Conservation (phyloP, 2,797 vertebrate species). For the Danio jaintianensis region DNA sequence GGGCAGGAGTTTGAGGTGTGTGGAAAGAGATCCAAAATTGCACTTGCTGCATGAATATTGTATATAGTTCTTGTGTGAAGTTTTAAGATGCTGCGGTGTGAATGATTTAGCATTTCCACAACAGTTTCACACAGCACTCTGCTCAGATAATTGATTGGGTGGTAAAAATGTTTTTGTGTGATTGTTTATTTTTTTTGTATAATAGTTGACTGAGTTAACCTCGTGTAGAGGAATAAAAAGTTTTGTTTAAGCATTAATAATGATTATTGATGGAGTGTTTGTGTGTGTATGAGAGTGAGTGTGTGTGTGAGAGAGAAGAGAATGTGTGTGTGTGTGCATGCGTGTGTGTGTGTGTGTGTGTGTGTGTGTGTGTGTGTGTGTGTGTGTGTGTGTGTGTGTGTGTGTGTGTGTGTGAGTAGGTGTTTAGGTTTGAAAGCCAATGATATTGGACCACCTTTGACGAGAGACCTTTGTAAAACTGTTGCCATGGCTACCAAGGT, state of each 20-base stretch:
- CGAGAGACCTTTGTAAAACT: conserved; percentile 45
- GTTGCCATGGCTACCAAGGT: conserved; percentile 61
- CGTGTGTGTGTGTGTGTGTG: no score
- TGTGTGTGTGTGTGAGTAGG: neutral
- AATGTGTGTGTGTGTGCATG: no score
- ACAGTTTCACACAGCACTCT: neutral
- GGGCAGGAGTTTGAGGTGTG: conserved; percentile 6
- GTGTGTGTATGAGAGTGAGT: no score
- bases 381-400: no score
- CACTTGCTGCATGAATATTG: conserved; percentile 18
- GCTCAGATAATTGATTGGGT: conserved; percentile 22
- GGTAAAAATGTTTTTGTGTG: neutral
- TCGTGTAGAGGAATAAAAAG: neutral
- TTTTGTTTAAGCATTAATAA: conserved; percentile 22
- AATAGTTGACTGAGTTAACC: neutral
- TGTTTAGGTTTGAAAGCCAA: conserved; percentile 47
- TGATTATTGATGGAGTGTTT: neutral
- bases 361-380: no score
- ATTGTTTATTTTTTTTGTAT: conserved; percentile 12
- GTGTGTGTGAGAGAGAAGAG: no score
- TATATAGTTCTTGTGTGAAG: neutral
- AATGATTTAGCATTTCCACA: conserved; percentile 26
- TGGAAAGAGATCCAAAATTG: neutral
- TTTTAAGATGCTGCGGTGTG: conserved; percentile 10
- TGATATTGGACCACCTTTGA: conserved; percentile 39